phyloP scores from a whole-genome alignment of 2,113 vertebrate genomes.

The Caracal caracal region DNA sequence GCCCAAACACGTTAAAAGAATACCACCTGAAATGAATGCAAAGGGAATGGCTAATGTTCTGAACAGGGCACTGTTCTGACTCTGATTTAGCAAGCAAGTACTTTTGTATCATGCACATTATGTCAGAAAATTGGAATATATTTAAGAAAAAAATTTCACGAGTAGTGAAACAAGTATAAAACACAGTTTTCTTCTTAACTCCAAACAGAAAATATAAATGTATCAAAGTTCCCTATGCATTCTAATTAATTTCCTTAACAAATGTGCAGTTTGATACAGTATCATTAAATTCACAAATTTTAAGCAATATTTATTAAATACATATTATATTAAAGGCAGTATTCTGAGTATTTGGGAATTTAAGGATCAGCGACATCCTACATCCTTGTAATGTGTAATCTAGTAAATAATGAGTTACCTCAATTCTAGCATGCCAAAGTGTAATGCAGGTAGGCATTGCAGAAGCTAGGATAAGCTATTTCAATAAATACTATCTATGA shows the following conservation, averaged over 20 bases:
- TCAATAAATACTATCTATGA: background rate
- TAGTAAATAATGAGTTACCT: background rate
- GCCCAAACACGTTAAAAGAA: background rate
- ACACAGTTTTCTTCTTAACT: constrained; percentile 29
- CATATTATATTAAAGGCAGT: background rate
- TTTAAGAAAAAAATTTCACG: background rate
- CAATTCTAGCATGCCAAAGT: background rate
- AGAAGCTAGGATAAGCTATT: constrained; percentile 2
- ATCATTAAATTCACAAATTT: constrained; percentile 11
- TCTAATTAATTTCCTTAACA: constrained; percentile 19
- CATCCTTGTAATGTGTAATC: background rate
- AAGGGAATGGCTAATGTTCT: background rate
- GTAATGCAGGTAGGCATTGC: background rate
- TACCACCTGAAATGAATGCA: background rate
- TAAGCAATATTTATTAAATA: constrained; percentile 36
- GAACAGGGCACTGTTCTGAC: background rate
- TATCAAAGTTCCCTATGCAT: background rate
- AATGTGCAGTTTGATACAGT: background rate
- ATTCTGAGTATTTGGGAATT: background rate
- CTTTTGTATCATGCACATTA: background rate
- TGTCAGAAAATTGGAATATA: constrained; percentile 18
- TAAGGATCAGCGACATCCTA: background rate
- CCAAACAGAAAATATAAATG: background rate
- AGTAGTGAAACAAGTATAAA: constrained; percentile 9
- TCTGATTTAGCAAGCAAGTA: background rate